phyloP scores from a whole-genome alignment of 2,888 invertebrate genomes.

The Raillietiella orientalis region DNA sequence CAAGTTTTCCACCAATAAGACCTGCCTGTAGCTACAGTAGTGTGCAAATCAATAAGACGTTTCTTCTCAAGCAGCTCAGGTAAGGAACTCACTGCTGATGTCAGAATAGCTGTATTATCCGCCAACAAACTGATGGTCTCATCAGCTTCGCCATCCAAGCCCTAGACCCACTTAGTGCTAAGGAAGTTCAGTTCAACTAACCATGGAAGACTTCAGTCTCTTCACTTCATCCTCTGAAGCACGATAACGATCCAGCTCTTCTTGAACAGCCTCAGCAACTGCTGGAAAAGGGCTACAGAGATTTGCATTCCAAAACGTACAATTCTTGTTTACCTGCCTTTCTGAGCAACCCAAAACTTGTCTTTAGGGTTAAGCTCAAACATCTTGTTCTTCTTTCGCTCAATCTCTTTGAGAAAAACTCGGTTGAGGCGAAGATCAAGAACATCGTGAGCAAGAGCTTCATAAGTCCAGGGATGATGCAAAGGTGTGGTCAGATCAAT shows the following conservation, averaged over 20 bases:
- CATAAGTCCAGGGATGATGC: conserved; percentile 99
- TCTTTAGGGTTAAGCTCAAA: conserved; percentile 72
- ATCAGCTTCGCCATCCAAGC: conserved; percentile 59
- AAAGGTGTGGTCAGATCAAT: conserved; percentile 89
- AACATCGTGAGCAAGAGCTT: conserved; percentile 87
- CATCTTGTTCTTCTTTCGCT: conserved; percentile 17
- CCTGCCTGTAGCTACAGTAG: conserved; percentile 71
- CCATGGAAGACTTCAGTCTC: conserved; percentile 68
- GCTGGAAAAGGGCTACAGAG: conserved; percentile 17
- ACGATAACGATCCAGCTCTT: conserved; percentile 78
- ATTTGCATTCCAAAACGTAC: background rate
- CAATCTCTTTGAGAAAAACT: conserved; percentile 30
- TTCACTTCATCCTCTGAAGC: conserved; percentile 88
- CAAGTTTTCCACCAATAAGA: background rate
- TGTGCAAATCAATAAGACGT: conserved; percentile 90
- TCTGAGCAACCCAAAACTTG: conserved; percentile 71
- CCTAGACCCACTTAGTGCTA: conserved; percentile 18
- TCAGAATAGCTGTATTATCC: conserved; percentile 62
- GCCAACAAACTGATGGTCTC: conserved; percentile 22
- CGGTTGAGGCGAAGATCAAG: conserved; percentile 66
- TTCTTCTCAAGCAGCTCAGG: conserved; percentile 93
- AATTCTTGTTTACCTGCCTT: conserved; percentile 24
- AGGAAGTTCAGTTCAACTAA: conserved; percentile 8
- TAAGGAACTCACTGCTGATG: conserved; percentile 75
- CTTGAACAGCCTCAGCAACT: conserved; percentile 95